phyloP scores from a whole-genome alignment of 2,113 vertebrate species.

The Drymodes brunneopygia region DNA sequence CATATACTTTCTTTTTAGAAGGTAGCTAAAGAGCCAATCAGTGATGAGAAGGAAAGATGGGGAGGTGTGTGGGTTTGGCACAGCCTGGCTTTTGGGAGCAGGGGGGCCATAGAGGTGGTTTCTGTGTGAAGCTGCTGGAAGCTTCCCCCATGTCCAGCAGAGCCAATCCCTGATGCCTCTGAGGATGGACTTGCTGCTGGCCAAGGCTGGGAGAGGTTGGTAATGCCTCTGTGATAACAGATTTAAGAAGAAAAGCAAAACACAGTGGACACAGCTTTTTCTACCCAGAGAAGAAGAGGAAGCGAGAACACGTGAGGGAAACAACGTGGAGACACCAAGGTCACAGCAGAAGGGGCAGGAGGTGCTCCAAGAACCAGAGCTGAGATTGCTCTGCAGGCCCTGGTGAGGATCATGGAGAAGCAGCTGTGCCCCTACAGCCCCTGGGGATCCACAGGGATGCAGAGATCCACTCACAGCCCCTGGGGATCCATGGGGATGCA shows the following conservation, averaged over 20 bases:
- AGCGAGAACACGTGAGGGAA: background rate
- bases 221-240: fast-evolving
- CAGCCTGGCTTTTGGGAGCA: fast-evolving
- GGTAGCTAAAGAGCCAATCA: background rate
- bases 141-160: background rate
- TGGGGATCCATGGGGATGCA: background rate
- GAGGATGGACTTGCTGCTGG: background rate
- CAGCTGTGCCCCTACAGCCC: background rate
- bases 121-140: background rate
- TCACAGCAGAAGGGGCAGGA: background rate
- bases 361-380: background rate
- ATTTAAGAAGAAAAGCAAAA: background rate
- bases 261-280: too few species aligned
- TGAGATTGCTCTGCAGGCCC: background rate
- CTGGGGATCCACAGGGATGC: background rate
- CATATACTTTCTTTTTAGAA: background rate
- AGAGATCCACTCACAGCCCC: background rate
- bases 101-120: too few species aligned
- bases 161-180: background rate
- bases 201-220: background rate
- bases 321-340: background rate
- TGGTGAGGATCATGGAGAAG: background rate
- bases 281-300: background rate
- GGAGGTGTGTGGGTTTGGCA: background rate
- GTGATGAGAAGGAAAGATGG: background rate